Conservation (phyloP, 2,113 vertebrate genomes). For the Centropus unirufus region DNA sequence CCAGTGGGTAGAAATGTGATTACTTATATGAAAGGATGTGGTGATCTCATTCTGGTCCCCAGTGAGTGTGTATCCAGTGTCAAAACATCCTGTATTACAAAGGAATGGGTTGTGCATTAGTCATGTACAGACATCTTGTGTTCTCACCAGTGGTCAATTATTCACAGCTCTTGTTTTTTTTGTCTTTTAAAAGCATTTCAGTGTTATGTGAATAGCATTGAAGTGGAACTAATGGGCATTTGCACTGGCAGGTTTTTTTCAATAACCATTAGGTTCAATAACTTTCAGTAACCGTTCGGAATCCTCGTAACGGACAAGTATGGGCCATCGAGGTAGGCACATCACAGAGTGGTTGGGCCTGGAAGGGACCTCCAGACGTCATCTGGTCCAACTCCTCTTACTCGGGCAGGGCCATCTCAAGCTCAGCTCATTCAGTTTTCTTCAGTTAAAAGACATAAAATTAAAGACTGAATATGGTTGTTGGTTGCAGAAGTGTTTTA, state of each 20-base stretch:
- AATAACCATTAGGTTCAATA: neutral
- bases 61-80: neutral
- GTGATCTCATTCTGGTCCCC: neutral
- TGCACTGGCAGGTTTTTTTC: neutral
- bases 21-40: neutral
- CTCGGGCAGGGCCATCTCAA: neutral
- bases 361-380: neutral
- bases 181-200: neutral
- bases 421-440: neutral
- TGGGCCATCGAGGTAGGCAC: rapidly evolving
- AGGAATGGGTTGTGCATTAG: neutral
- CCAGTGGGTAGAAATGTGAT: neutral
- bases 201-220: neutral
- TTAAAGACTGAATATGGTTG: neutral
- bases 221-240: neutral
- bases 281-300: neutral
- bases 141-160: neutral
- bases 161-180: neutral
- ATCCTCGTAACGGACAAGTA: neutral
- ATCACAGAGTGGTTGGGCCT: neutral
- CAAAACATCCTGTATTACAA: neutral
- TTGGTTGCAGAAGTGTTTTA: rapidly evolving
- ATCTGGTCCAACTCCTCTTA: neutral
- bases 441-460: neutral
- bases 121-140: neutral